These are phyloP conservation scores for Florisuga fusca DNA, from an alignment of 2,797 vertebrate species.

Conservation along the genomic window DNA sequence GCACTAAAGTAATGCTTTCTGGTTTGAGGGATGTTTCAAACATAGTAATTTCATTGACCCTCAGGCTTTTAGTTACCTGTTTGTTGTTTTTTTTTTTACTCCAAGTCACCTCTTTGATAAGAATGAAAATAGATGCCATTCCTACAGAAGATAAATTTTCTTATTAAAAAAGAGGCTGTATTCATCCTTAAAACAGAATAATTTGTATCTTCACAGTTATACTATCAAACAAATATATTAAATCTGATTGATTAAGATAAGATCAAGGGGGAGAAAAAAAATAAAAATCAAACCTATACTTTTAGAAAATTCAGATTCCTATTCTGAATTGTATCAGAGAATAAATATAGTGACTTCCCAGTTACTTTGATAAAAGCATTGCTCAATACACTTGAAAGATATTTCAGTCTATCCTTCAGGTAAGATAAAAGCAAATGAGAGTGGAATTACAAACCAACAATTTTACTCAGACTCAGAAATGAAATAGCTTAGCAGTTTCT, in stretches of 20 bases:
- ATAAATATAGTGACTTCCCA: background rate
- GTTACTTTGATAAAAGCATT: background rate
- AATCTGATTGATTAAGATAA: conserved; percentile 1
- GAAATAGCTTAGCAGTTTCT: background rate
- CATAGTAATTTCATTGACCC: background rate
- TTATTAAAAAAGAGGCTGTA: background rate
- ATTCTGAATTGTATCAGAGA: background rate
- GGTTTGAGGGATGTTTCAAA: background rate
- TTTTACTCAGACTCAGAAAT: background rate
- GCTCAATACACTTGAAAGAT: background rate
- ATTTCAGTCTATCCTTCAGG: background rate
- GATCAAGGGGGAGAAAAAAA: background rate
- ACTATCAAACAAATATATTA: background rate
- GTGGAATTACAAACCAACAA: background rate
- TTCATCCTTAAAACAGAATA: background rate
- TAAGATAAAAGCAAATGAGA: background rate
- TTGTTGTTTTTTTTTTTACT: background rate
- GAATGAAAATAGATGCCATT: background rate
- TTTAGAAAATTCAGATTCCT: background rate
- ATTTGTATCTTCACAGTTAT: background rate
- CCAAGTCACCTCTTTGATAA: background rate
- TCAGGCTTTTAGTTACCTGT: background rate
- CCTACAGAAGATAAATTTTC: background rate
- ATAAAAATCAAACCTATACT: background rate
- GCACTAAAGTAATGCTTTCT: background rate